Percentiles rank a stretch among this genome's conserved stretches.
These are phyloP conservation scores for Vireo griseus DNA, from an alignment of 2,797 vertebrate genomes.

Conservation along the genomic window DNA sequence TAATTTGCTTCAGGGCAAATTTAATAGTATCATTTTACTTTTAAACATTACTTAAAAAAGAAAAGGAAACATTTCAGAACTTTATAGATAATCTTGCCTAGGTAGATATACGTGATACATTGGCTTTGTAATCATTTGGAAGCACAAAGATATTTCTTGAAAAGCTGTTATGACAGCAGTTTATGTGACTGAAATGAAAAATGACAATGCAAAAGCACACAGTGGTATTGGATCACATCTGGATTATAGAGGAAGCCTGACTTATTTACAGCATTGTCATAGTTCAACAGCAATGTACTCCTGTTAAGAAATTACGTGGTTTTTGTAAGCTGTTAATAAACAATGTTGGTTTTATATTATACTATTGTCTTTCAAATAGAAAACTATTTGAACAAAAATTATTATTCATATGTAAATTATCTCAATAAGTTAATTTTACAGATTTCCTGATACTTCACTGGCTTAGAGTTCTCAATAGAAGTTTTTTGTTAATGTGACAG, in stretches of 20 bases:
- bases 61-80: neutral
- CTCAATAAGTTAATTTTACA: neutral
- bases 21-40: slow-evolving; percentile 11
- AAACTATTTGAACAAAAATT: neutral
- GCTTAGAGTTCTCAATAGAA: neutral
- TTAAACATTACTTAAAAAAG: neutral
- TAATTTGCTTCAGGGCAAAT: slow-evolving; percentile 2
- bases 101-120: neutral
- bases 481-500: neutral
- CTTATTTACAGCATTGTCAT: neutral
- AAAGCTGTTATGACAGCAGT: neutral
- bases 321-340: neutral
- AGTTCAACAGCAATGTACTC: neutral
- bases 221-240: neutral
- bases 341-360: neutral
- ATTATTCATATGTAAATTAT: neutral
- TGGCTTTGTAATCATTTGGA: neutral
- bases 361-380: neutral
- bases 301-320: neutral
- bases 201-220: neutral
- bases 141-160: neutral
- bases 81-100: neutral
- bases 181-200: neutral
- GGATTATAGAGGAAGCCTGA: neutral
- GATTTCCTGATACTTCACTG: neutral